Conservation (phyloP, 2,113 vertebrate genomes). For the Anser brachyrhynchus region DNA sequence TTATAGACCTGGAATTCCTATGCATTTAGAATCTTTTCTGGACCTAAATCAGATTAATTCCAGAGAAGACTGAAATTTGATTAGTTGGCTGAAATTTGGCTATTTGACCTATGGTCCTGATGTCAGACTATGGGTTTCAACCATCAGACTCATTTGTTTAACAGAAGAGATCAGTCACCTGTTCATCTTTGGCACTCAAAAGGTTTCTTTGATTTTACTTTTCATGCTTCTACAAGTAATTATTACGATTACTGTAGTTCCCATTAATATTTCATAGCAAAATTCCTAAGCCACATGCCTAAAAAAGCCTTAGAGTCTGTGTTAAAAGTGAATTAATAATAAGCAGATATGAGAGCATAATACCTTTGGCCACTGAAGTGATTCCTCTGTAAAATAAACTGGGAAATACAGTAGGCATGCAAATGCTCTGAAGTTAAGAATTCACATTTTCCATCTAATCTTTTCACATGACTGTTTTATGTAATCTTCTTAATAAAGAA, state of each 20-base stretch:
- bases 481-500: constrained; percentile 56
- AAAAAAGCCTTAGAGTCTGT: background rate
- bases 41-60: background rate
- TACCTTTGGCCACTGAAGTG: constrained; percentile 55
- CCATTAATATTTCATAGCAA: constrained; percentile 8
- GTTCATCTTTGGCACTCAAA: background rate
- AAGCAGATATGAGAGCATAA: constrained; percentile 6
- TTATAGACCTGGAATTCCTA: background rate
- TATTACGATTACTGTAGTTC: background rate
- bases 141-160: background rate
- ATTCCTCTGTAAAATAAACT: constrained; percentile 38
- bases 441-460: constrained; percentile 14
- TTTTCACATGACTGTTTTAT: constrained; percentile 38
- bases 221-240: constrained; percentile 4
- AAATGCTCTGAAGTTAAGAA: constrained; percentile 19
- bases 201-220: constrained; percentile 23
- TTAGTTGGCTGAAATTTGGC: background rate
- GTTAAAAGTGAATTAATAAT: constrained; percentile 29
- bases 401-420: background rate
- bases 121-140: background rate
- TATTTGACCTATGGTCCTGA: background rate
- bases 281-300: constrained; percentile 3
- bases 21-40: background rate
- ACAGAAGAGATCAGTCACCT: background rate
- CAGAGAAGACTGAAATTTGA: background rate